Base-by-base conservation (phyloP, 2,888 invertebrate species). In the Morpho achilles region DNA sequence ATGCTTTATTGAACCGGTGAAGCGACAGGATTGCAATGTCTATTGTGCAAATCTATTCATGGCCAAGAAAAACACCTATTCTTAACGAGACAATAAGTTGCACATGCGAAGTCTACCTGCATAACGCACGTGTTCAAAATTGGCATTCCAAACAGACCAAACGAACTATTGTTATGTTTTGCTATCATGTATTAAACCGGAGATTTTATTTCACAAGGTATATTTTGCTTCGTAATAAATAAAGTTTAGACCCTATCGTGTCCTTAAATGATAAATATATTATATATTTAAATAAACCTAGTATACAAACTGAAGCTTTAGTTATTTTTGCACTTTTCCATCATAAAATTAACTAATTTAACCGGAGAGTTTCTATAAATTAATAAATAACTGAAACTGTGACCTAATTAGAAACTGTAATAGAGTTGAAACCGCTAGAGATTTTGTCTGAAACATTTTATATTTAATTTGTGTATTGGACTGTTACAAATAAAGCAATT, bases 41-140 rank as follows among this genome's bases (percentile, higher is more conserved):
- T 70, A 87, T 90, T 90, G 88, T 89, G 88, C 89, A 90, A 90
- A 59, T 76, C 77, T 83, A 82, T 87, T 80, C 80, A 80, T 61
- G 63, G 60, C 64, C 64, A 76, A 84, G 81, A 84, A 84, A 79
- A 82, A 85, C 82, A 82, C 80, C 77, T 83, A 81, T 81, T 80
- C 77, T 67, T 67, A 67, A 65, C 67, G 63, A 75, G 71, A 88
- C 88, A 88, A 87, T 85, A 73, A 71, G 72, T 77, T 87, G 85
- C 88, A 89, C 89, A 87, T 87, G 87, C 81, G 73, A 79, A 67
- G 64, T 79, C 79, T 89, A 89, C 89, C 89, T 89, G 88, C 82
- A 68, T 71, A 72, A 80, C 86, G 87, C 90, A 89, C 90, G 89
- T 90, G 89, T 88, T 85, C 82, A 70, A 75, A 72, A 79, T 85